phyloP scores from a whole-genome alignment of 2,797 vertebrate species.

The Apodemus agrarius region DNA sequence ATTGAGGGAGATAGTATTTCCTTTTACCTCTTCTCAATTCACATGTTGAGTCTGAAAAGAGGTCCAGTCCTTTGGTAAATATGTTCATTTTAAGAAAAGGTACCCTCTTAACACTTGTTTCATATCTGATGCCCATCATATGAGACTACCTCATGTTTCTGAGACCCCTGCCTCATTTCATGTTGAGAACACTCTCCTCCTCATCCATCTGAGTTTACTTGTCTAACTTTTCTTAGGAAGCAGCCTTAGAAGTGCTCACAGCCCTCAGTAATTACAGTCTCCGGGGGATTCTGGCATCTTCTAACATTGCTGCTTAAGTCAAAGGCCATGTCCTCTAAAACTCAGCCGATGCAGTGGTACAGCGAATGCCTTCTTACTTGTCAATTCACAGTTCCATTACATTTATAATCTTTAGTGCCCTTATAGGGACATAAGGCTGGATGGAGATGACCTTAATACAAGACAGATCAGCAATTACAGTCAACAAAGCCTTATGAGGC shows the following conservation, averaged over 20 bases:
- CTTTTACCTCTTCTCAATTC: neutral
- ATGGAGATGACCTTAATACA: constrained; percentile 15
- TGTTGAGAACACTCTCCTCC: neutral
- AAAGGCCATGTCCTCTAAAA: neutral
- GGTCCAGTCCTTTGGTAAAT: neutral
- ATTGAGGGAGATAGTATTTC: neutral
- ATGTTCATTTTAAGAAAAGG: neutral
- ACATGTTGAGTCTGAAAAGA: neutral
- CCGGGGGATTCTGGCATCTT: neutral
- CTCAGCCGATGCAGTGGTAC: neutral
- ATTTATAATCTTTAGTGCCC: constrained; percentile 34
- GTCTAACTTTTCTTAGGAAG: constrained; percentile 30
- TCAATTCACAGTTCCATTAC: neutral
- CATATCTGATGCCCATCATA: neutral
- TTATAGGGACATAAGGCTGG: neutral
- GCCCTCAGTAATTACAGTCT: neutral
- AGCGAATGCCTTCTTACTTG: neutral
- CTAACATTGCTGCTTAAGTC: neutral
- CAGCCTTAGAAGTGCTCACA: neutral
- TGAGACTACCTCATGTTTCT: neutral
- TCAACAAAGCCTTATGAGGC: neutral
- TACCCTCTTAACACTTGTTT: constrained; percentile 17
- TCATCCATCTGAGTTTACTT: neutral
- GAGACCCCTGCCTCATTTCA: neutral
- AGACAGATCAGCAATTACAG: constrained; percentile 3